Percentiles rank a stretch among this genome's conserved stretches.
phyloP scores from a whole-genome alignment of 1,140 invertebrate species.

The Apis mellifera region Amel_HAv3.1 CM009932.2:6626501-6627000 shows the following conservation, averaged over 20 bases:
- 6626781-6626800: not conserved
- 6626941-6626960: not conserved
- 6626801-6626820: not conserved
- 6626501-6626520: conserved; percentile 20
- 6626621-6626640: not conserved
- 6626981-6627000: not conserved
- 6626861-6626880: too few species aligned
- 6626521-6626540: not conserved
- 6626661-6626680: conserved; percentile 4
- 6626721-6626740: not conserved
- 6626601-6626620: conserved; percentile 23
- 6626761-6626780: not conserved
- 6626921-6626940: too few species aligned
- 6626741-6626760: not conserved
- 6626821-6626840: not conserved
- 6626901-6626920: too few species aligned
- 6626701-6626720: not conserved
- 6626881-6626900: too few species aligned
- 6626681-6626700: not conserved
- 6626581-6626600: conserved; percentile 16
- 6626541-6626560: too few species aligned
- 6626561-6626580: conserved; percentile 4
- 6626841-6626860: too few species aligned
- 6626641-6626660: conserved; percentile 31
- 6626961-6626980: conserved; percentile 23